Percentiles rank a stretch among this genome's conserved stretches.
phyloP scores from a whole-genome alignment of 1,140 invertebrate species.

The Spodoptera frugiperda region DNA sequence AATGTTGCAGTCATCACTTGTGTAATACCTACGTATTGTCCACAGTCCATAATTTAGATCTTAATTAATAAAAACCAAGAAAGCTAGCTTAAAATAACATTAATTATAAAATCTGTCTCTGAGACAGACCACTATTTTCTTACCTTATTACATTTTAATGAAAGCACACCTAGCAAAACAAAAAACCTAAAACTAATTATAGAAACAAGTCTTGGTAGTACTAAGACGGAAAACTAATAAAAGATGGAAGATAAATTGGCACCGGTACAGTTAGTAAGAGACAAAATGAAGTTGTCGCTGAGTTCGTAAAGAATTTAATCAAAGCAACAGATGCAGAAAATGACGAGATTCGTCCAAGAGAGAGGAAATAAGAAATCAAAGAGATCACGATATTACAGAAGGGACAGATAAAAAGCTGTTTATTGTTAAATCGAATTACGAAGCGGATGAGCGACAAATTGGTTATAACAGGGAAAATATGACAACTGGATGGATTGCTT shows the following conservation, averaged over 20 bases:
- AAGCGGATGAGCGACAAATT: background rate
- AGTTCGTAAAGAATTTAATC: constrained; percentile 36
- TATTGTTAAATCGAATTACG: background rate
- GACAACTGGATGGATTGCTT: no score
- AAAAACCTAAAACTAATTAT: background rate
- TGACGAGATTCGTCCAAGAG: background rate
- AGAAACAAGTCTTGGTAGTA: background rate
- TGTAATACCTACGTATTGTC: no score
- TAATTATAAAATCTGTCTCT: background rate
- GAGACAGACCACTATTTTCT: background rate
- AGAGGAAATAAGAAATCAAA: constrained; percentile 10
- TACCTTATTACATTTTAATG: background rate
- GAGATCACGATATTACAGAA: background rate
- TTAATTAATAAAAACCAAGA: no score
- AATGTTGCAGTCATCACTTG: no score
- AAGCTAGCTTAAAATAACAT: no score
- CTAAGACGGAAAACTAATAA: constrained; percentile 15
- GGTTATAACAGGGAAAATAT: background rate
- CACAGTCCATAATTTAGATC: no score
- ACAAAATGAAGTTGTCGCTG: constrained; percentile 32
- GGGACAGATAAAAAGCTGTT: background rate
- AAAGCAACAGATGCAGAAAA: constrained; percentile 30
- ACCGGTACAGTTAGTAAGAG: constrained; percentile 14
- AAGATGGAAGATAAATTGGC: constrained; percentile 7
- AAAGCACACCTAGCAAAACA: background rate